Base-by-base conservation (phyloP, 2,113 vertebrate genomes). In the Oryzias javanicus region DNA sequence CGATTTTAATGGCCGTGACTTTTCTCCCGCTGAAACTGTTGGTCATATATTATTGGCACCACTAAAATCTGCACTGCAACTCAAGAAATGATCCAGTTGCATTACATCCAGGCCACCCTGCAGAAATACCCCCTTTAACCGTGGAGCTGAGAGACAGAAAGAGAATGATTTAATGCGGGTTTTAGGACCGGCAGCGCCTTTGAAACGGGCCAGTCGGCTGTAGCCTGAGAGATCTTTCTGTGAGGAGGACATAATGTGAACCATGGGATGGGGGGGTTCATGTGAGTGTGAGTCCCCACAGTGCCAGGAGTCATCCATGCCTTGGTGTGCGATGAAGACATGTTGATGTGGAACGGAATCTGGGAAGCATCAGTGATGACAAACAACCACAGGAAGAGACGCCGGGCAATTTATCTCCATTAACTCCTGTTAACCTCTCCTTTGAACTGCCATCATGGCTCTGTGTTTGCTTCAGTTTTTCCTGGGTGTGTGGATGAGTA, bases 201-300 rank as follows among this genome's bases (percentile, higher is more conserved):
- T 86, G 78, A 83, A 83, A 75, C 50, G 57, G 79, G 63, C 65
- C 80, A 76, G 80, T 79, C 60, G 55, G 82, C 70, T 83, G 74
- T 35, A 68, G 60, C 67, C 60, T 70, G 74, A 85, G 67, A 86
- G 74, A 82, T 82, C 76, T 68, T 73, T 62, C 56, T 75, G 60
- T 69, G 41, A 85, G 78, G 78, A 77, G 75, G 77, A 83, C 64
- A 74, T 86, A 84, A 85, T 86, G 79, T 61, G 74, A 83, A 81
- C 62, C 82, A 86, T 78, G 45, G 46, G 25, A 42, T 41, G 47
- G 41, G 51, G 52, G 71, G 51, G 59, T 55, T 60, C 59, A 64
- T 60, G 55, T 40, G 25, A 51, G 71, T 60, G 64, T 35, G 68
- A 69, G 61, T 15, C 65, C 76, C 73, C 68, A 67, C 55, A 46